phyloP scores from a whole-genome alignment of 2,888 invertebrate species.

The Metopia argyrocephala region DNA sequence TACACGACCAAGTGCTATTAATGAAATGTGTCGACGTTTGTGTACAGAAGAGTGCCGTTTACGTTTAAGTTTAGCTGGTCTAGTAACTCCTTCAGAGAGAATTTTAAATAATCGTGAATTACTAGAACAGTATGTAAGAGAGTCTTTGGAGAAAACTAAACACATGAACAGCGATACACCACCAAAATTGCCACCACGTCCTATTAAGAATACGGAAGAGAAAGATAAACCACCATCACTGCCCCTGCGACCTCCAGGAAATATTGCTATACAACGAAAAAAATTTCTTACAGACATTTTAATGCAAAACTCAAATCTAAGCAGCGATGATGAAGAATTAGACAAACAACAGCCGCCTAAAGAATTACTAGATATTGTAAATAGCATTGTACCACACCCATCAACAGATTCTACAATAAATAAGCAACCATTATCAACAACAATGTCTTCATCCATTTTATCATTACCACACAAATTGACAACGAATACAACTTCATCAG shows the following conservation, averaged over 20 bases:
- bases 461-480: background rate
- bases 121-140: constrained; percentile 60
- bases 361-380: constrained; percentile 41
- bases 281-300: constrained; percentile 70
- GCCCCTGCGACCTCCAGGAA: constrained; percentile 62
- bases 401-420: no score
- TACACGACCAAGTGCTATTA: constrained; percentile 66
- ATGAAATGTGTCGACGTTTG: constrained; percentile 74
- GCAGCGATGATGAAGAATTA: constrained; percentile 57
- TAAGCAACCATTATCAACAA: constrained; percentile 14
- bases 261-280: constrained; percentile 69
- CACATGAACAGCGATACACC: constrained; percentile 47
- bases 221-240: background rate
- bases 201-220: constrained; percentile 6
- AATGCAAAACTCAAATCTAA: constrained; percentile 50
- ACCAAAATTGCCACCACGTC: constrained; percentile 55
- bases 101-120: constrained; percentile 42
- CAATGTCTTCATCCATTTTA: constrained; percentile 11
- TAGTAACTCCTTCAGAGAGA: constrained; percentile 51
- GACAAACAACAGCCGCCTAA: constrained; percentile 45
- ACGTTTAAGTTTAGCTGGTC: constrained; percentile 66
- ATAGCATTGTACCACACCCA: constrained; percentile 40
- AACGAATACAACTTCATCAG: background rate
- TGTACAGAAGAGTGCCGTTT: constrained; percentile 74
- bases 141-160: constrained; percentile 19